Percentiles rank a stretch among this genome's conserved stretches.
These are phyloP conservation scores for Steinernema hermaphroditum DNA, from an alignment of 2,888 invertebrate genomes.

Conservation along the genomic window DNA sequence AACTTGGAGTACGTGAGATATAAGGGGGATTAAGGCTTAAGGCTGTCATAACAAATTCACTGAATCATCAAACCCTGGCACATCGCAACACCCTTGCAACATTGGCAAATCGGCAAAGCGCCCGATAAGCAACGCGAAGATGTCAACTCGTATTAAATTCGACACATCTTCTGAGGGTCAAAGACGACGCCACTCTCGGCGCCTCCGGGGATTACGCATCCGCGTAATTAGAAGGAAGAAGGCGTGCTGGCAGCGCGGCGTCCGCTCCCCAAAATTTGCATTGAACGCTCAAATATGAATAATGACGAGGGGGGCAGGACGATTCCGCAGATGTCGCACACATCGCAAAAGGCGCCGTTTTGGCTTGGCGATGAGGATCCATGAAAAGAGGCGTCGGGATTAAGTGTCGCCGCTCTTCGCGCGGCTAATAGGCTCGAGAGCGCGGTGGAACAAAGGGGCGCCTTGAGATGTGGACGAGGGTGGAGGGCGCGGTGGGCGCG, in stretches of 20 bases:
- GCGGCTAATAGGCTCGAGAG: slow-evolving; percentile 23
- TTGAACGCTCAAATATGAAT: slow-evolving; percentile 22
- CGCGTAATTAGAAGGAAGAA: slow-evolving; percentile 19
- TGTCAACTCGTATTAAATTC: slow-evolving; percentile 11
- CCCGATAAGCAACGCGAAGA: not conserved
- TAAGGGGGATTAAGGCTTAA: no score
- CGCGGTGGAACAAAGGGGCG: not conserved
- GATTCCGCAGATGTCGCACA: slow-evolving; percentile 21
- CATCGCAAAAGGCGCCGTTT: no score
- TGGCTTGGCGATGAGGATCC: not conserved
- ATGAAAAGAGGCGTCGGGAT: not conserved
- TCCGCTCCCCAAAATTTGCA: slow-evolving; percentile 4
- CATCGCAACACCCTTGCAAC: no score
- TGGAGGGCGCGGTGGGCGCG: not conserved
- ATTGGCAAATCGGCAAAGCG: not conserved
- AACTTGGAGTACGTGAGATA: no score
- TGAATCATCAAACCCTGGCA: no score
- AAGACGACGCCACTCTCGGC: slow-evolving; percentile 12
- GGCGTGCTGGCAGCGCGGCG: not conserved
- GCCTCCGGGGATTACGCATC: slow-evolving; percentile 24
- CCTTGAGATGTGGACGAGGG: no score
- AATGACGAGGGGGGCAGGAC: slow-evolving; percentile 2
- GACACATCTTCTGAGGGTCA: slow-evolving; percentile 11
- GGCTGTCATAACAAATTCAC: no score
- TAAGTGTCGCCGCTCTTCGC: slow-evolving; percentile 20